Conservation (phyloP, 2,797 vertebrate genomes). For the Passerculus sandwichensis region DNA sequence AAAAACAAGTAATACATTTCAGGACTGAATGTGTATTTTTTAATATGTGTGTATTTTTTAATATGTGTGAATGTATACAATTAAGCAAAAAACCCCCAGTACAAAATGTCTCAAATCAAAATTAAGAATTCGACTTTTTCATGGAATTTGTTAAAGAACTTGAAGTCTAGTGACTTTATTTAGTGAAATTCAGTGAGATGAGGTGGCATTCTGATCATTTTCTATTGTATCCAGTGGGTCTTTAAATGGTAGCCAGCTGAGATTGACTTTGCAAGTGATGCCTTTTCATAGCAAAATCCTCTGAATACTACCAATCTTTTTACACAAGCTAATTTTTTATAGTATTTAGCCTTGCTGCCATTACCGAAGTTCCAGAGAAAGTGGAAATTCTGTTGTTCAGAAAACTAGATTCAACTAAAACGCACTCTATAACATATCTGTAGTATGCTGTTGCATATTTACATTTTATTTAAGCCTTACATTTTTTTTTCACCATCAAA, state of each 20-base stretch:
- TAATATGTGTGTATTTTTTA: rapidly evolving
- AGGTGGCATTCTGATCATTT: neutral
- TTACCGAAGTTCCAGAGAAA: neutral
- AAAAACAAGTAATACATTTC: neutral
- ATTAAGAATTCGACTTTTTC: neutral
- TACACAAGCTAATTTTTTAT: neutral
- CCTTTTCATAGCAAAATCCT: neutral
- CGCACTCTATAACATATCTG: neutral
- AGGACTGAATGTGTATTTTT: neutral
- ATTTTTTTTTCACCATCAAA: neutral
- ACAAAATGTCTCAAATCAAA: neutral
- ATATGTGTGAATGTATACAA: neutral
- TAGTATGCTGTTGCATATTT: neutral
- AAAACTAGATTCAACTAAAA: neutral
- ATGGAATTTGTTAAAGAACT: neutral
- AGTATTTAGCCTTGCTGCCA: neutral
- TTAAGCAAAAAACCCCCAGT: rapidly evolving
- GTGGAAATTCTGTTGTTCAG: neutral
- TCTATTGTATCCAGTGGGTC: neutral
- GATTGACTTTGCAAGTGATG: neutral
- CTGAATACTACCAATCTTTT: neutral
- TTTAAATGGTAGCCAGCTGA: neutral
- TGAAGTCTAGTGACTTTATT: neutral
- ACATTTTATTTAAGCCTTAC: neutral
- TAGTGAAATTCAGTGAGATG: neutral